Conservation (phyloP, 2,888 invertebrate genomes). For the Stegophylla sp. region DNA sequence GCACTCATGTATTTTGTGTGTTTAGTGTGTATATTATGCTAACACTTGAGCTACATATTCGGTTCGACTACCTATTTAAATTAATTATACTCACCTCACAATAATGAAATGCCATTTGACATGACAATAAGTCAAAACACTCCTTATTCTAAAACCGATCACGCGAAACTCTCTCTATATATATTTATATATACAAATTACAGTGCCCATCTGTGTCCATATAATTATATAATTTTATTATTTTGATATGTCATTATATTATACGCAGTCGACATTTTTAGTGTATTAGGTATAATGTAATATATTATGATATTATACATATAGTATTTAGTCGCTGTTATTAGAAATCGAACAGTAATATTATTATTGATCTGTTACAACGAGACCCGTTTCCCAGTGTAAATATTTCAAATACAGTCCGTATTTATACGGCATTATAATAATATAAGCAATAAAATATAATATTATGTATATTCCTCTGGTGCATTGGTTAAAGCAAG, state of each 20-base stretch:
- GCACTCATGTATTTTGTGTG: not conserved
- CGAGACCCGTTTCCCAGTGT: not conserved
- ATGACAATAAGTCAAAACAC: not conserved
- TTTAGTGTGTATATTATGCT: not conserved
- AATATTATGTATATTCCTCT: constrained; percentile 34
- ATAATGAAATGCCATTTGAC: not conserved
- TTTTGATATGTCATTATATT: not conserved
- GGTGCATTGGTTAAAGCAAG: constrained; percentile 57
- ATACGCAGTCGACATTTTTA: too few species aligned
- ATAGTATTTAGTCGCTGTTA: constrained; percentile 11
- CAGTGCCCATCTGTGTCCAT: not conserved
- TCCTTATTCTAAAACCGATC: not conserved
- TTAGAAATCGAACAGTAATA: constrained; percentile 1
- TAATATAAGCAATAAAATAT: too few species aligned
- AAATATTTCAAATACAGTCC: not conserved
- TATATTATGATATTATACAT: too few species aligned
- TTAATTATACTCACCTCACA: not conserved
- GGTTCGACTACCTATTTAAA: not conserved
- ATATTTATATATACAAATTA: too few species aligned
- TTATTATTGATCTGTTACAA: not conserved
- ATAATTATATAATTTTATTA: not conserved
- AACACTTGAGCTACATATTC: not conserved
- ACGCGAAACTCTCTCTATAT: not conserved
- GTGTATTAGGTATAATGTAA: too few species aligned
- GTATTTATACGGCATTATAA: not conserved